phyloP scores from a whole-genome alignment of 2,797 vertebrate species.

The Phalloptychus januarius region DNA sequence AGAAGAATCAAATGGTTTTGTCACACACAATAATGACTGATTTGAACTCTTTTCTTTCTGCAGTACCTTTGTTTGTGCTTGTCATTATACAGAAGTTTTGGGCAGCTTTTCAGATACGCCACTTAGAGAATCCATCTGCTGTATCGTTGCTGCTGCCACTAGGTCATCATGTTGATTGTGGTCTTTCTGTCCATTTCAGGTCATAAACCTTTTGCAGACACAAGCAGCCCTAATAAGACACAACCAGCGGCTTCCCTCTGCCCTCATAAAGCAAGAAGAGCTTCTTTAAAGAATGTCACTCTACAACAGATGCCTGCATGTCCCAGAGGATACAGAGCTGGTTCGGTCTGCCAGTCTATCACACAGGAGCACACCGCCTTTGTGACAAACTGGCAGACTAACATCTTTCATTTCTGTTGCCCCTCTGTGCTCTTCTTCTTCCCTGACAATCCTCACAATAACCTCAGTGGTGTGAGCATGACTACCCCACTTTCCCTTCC shows the following conservation, averaged over 20 bases:
- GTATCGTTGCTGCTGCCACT: conserved; percentile 29
- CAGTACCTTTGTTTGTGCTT: conserved; percentile 17
- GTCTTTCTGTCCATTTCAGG: conserved; percentile 56
- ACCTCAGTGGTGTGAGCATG: conserved; percentile 58
- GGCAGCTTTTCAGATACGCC: conserved; percentile 38
- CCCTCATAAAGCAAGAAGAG: conserved; percentile 61
- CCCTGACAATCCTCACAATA: conserved; percentile 67
- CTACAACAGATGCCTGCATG: conserved; percentile 53
- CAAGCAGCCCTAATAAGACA: conserved; percentile 66
- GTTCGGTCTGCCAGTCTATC: conserved; percentile 75
- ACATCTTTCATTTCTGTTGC: conserved; percentile 72
- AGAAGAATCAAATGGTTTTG: no score
- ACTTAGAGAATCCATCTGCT: conserved; percentile 45
- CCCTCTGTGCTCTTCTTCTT: conserved; percentile 62
- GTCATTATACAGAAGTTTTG: conserved; percentile 44
- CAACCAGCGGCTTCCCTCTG: conserved; percentile 34
- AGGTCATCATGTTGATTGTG: conserved; percentile 57
- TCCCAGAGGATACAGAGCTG: conserved; percentile 68
- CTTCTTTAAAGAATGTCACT: conserved; percentile 56
- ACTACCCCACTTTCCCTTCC: conserved; percentile 59
- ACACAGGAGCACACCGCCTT: conserved; percentile 73
- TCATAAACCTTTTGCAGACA: conserved; percentile 59
- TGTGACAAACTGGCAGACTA: conserved; percentile 78
- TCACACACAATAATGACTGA: conserved; percentile 32
- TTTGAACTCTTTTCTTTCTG: conserved; percentile 34